Conservation (phyloP, 2,797 vertebrate genomes). For the Xiphorhynchus erythropygius region DNA sequence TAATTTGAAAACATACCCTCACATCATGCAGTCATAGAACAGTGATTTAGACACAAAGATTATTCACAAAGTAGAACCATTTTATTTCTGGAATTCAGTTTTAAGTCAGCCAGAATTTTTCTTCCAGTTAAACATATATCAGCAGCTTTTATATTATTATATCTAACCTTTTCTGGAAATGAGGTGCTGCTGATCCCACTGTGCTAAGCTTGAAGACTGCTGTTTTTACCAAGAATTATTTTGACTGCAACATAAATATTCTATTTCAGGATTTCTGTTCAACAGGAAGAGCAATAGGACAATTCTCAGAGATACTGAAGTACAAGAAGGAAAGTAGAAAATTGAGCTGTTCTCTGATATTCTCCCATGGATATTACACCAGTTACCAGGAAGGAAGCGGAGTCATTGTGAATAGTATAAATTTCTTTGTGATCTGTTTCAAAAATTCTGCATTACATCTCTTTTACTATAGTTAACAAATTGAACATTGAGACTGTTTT, state of each 20-base stretch:
- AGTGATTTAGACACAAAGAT: background rate
- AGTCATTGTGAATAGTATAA: background rate
- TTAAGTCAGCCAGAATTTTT: background rate
- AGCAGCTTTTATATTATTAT: background rate
- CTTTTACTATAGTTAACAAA: background rate
- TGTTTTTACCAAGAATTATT: slow-evolving; percentile 19
- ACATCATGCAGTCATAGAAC: background rate
- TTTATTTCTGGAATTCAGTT: background rate
- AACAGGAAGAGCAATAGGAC: background rate
- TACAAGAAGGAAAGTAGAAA: background rate
- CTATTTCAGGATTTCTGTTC: slow-evolving; percentile 38
- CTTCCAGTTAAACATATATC: background rate
- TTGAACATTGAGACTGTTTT: background rate
- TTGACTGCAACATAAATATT: background rate
- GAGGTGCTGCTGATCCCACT: background rate
- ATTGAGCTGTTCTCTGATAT: background rate
- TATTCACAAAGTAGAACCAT: background rate
- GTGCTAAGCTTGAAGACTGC: background rate
- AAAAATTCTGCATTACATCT: background rate
- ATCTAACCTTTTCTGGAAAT: slow-evolving; percentile 2
- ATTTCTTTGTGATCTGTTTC: background rate
- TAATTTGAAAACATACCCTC: background rate
- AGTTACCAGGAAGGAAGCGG: background rate
- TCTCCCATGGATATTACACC: background rate
- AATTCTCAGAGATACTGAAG: background rate